Percentiles rank a stretch among this genome's conserved stretches.
Evolutionary conservation across 2,797 vertebrate genomes (phyloP).

Genomic region (Myotis vivesi): DNA sequence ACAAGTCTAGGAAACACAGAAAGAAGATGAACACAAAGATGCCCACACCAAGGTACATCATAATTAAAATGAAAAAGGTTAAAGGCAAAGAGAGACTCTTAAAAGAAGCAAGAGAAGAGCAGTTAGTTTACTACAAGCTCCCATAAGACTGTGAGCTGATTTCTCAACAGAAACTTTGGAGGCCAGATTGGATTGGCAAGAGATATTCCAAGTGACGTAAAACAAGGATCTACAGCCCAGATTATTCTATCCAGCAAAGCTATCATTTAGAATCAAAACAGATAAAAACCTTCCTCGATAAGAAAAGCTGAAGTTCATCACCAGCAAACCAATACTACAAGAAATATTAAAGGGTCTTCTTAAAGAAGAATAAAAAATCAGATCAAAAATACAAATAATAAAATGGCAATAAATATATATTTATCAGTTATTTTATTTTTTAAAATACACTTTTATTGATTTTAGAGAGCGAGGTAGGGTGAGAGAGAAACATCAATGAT

Average conservation of each 20-base stretch:
- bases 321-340: background rate
- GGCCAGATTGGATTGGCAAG: background rate
- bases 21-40: background rate
- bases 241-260: background rate
- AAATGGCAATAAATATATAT: background rate
- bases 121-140: no score
- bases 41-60: background rate
- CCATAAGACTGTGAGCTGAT: background rate
- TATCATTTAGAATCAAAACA: background rate
- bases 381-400: background rate
- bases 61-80: background rate
- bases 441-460: no score
- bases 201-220: background rate
- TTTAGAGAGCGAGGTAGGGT: no score
- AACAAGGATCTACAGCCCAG: background rate
- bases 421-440: background rate
- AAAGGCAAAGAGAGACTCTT: background rate
- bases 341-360: background rate
- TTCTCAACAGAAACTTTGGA: background rate
- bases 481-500: no score
- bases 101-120: background rate
- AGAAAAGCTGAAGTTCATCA: background rate
- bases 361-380: background rate
- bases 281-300: background rate
- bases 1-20: background rate